These are phyloP conservation scores for Drosophila fulvimacula DNA, from an alignment of 2,888 invertebrate species.

Conservation along the genomic window DNA sequence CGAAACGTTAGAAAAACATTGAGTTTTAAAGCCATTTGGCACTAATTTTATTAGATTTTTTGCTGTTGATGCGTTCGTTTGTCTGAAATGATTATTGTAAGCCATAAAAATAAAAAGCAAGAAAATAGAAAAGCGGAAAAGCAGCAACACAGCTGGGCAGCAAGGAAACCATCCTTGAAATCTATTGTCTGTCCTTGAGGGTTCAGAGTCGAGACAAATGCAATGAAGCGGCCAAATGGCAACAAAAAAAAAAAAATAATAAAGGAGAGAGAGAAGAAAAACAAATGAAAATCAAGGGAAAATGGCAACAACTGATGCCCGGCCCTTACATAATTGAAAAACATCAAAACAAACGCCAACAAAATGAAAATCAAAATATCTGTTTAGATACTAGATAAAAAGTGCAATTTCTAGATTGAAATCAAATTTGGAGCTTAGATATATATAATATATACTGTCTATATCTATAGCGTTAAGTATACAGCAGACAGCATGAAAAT, in stretches of 20 bases:
- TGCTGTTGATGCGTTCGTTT: conserved; percentile 6
- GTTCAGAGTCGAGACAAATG: conserved; percentile 61
- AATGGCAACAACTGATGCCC: conserved; percentile 51
- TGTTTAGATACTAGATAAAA: conserved; percentile 55
- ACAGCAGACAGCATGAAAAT: too few relatives aligned
- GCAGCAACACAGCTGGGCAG: conserved; percentile 46
- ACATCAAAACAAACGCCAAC: conserved; percentile 70
- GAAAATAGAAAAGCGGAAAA: conserved; percentile 15
- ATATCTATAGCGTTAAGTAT: too few relatives aligned
- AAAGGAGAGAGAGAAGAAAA: conserved; percentile 17
- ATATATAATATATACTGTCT: too few relatives aligned
- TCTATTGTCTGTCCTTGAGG: conserved; percentile 67
- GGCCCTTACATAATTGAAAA: conserved; percentile 70
- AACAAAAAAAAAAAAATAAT: conserved; percentile 17
- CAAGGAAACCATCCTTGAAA: conserved; percentile 76
- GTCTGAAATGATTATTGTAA: conserved; percentile 73
- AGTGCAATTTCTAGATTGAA: conserved; percentile 48
- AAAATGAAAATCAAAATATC: conserved; percentile 72
- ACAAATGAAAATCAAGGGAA: conserved; percentile 5
- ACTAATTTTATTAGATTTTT: conserved; percentile 72
- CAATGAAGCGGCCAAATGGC: conserved; percentile 61
- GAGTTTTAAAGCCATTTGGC: conserved; percentile 70
- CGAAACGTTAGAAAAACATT: conserved; percentile 41
- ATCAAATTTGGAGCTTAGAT: not conserved
- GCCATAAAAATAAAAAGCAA: conserved; percentile 44